Base-by-base conservation (phyloP, 2,888 invertebrate species). In the Tortrix viridana region DNA sequence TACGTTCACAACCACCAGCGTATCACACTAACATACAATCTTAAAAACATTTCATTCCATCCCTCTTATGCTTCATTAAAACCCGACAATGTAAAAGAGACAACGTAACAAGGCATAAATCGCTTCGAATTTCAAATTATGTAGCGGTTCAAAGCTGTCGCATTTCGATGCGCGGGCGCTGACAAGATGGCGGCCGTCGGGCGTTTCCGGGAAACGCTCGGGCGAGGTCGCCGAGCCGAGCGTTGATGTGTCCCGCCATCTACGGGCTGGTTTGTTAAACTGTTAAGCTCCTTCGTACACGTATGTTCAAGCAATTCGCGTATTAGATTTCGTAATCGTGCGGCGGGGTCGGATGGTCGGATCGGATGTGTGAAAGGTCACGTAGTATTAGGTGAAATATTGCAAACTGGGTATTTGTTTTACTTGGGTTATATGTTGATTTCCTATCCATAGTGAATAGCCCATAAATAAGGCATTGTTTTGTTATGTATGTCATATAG, bases 151-250 rank as follows among this genome's bases (percentile, higher is more conserved):
- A 18, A 50, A 50, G 41, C 55, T 55, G 41, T 47, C 23, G 44
- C 7, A 43, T 47, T 43, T n/a, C 55, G 19, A 57, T 38, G 18
- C 57, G 54, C 47, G 58, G 59, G 58, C 47, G 65, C 62, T 60
- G 63, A 64, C 79, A 81, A 81, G 67, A 81, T 81, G 80, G 80
- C 80, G 68, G 74, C 74, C 73, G 68, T 65, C 66, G 71, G 72
- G 73, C 73, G 71, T 74, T 82, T 83, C 84, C 84, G 77, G 82
- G 82, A 82, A 84, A 82, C 80, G 68, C 69, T 55, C 63, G 66
- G 62, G 70, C 71, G 71, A 71, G 73, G 76, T 74, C 79, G 79
- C 63, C 54, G 67, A 69, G 66, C 67, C 67, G 59, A 71, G 32
- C 32, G 32, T 12, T 7, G 32, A 71, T 71, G 70, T 71, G 46